Base-by-base conservation (phyloP, 2,113 vertebrate species). In the Perca schrenkii region DNA sequence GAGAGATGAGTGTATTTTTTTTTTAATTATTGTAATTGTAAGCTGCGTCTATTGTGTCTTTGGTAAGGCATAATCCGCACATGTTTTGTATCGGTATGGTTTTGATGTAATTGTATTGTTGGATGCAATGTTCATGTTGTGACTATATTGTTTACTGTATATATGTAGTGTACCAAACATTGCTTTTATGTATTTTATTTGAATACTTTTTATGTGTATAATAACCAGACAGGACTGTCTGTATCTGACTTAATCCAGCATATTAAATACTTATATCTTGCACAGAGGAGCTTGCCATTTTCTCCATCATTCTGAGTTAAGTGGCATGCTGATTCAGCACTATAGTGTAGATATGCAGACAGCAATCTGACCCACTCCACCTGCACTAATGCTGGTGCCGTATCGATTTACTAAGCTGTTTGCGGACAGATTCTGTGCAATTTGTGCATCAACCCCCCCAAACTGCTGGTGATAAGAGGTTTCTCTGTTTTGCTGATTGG, bases 341-440 rank as follows among this genome's bases (percentile, higher is more conserved):
- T 74, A 63, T n/a, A 66, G 60, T 25, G 43, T 46, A 83, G 79
- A 83, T 81, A 77, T 68, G 80, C 76, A 79, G 62, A 66, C 14
- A 82, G 82, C 64, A 83, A 82, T 85, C 58, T 46, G 80, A 88
- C 40, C 81, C 81, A 74, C 62, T 87, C 68, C 67, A 79, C 84
- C 56, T 43, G 71, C 72, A 53, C 72, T 82, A 74, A 77, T 73
- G 81, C 61, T 57, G 69, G 25, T 40, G 66, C 80, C 43, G 22
- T 68, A 93, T 92, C 4, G 86, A 92, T 89, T 82, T 76, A 0
- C 76, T 40, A 36, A 78, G 85, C 82, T 82, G 85, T 88, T 84
- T 87, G 86, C 31, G 43, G 85, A 88, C 74, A 81, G 79, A 90
- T 83, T 86, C 80, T 58, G 63, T 87, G 88, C 77, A 79, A 88